phyloP scores from a whole-genome alignment of 2,888 invertebrate genomes.

The Stegana nigrithorax region DNA sequence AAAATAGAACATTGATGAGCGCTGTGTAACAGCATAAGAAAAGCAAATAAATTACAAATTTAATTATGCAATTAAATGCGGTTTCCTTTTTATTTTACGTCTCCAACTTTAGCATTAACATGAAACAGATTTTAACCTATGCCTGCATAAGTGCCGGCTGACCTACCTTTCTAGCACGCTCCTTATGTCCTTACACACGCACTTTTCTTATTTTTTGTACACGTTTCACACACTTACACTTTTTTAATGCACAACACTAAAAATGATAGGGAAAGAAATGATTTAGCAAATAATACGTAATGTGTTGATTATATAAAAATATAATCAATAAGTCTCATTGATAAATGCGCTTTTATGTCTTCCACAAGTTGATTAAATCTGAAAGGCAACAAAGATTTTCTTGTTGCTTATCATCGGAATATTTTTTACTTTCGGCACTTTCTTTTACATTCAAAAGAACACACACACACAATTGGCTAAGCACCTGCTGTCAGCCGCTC shows the following conservation, averaged over 20 bases:
- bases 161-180: conserved; percentile 1
- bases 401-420: no score
- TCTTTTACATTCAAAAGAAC: no score
- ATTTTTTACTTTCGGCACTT: no score
- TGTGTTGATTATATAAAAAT: no score
- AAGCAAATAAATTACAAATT: not conserved
- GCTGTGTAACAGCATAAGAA: not conserved
- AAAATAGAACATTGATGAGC: not conserved
- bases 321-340: no score
- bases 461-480: not conserved
- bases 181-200: not conserved
- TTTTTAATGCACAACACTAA: not conserved
- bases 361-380: no score
- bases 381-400: no score
- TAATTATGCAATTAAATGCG: conserved; percentile 12
- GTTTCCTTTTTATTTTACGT: not conserved
- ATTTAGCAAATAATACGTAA: no score
- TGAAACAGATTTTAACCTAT: not conserved
- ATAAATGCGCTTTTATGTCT: no score
- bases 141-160: no score
- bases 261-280: not conserved
- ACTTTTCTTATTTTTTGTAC: not conserved
- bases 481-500: no score
- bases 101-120: not conserved
- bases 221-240: no score